Conservation (phyloP, 2,113 vertebrate species). For the Siniperca chuatsi region DNA sequence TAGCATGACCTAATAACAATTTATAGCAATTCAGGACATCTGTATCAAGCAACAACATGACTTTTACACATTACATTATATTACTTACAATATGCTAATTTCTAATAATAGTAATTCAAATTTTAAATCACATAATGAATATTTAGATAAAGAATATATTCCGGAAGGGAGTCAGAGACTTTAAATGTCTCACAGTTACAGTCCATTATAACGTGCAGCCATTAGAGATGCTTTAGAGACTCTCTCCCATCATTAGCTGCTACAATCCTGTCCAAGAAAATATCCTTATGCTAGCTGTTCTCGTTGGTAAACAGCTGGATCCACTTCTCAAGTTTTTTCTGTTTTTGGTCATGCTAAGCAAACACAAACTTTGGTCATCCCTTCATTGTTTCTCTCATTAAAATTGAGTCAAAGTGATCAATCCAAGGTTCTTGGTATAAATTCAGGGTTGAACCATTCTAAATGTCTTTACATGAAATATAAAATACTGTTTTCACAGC, state of each 20-base stretch:
- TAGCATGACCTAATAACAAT: neutral
- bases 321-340: too few species aligned
- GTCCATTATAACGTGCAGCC: neutral
- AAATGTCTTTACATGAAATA: neutral
- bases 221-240: neutral
- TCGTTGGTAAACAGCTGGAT: too few species aligned
- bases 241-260: neutral
- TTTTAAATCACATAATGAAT: neutral
- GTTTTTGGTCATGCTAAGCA: neutral
- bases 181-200: neutral
- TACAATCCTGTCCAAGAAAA: neutral
- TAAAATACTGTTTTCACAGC: neutral
- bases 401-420: neutral
- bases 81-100: too few species aligned
- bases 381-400: neutral
- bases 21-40: too few species aligned
- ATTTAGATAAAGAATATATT: neutral
- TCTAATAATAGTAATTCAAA: too few species aligned
- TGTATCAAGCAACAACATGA: too few species aligned
- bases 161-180: too few species aligned
- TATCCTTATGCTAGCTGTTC: neutral
- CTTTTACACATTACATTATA: too few species aligned
- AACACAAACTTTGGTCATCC: neutral
- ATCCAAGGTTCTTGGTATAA: neutral
- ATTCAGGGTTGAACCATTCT: neutral